Conservation (phyloP, 1,140 invertebrate genomes). For the Drosophila subobscura region DNA sequence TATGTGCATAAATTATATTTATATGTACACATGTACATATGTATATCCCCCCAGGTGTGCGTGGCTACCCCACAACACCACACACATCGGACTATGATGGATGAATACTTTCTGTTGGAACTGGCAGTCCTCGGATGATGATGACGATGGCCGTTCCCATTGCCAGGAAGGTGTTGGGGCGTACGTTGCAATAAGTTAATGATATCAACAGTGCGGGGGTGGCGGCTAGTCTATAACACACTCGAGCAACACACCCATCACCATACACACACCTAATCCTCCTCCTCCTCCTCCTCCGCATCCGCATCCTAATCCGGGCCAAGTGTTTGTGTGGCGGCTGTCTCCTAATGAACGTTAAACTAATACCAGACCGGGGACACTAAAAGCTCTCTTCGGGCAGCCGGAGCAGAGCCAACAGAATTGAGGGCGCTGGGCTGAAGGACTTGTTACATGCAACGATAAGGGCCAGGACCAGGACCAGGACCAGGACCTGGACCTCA, state of each 20-base stretch:
- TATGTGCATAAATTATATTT: slow-evolving; percentile 79
- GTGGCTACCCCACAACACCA: slow-evolving; percentile 23
- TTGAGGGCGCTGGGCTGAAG: too few relatives aligned
- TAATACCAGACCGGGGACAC: slow-evolving; percentile 35
- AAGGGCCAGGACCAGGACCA: slow-evolving; percentile 17
- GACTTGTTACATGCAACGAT: slow-evolving; percentile 20
- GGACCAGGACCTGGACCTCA: too few relatives aligned
- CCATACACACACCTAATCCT: background rate
- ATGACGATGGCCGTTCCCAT: slow-evolving; percentile 10
- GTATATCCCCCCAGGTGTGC: slow-evolving; percentile 30
- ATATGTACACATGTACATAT: too few relatives aligned
- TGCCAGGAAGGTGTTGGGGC: background rate
- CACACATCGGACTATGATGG: slow-evolving; percentile 44
- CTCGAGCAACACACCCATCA: too few relatives aligned
- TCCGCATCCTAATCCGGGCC: slow-evolving; percentile 44
- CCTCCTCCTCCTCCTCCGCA: background rate
- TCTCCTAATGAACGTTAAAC: slow-evolving; percentile 64
- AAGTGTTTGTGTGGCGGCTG: slow-evolving; percentile 36
- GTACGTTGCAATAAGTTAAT: slow-evolving; percentile 71
- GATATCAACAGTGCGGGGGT: slow-evolving; percentile 58
- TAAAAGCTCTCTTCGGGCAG: slow-evolving; percentile 36
- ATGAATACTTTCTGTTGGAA: slow-evolving; percentile 62
- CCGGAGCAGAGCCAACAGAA: slow-evolving; percentile 7
- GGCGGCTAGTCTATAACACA: background rate
- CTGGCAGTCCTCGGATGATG: slow-evolving; percentile 53